phyloP scores from a whole-genome alignment of 2,888 invertebrate genomes.

The Clusia tigrina region DNA sequence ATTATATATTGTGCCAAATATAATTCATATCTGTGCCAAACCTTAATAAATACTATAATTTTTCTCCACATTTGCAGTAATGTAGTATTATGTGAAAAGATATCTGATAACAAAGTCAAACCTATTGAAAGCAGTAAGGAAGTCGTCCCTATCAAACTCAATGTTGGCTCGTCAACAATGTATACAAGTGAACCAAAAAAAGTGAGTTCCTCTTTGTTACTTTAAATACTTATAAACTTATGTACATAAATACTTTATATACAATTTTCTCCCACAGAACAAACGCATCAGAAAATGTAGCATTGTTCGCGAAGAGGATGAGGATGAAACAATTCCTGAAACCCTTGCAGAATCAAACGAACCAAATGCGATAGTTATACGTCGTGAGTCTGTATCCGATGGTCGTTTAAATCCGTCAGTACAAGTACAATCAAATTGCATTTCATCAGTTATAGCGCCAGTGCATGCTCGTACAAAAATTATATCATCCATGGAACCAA shows the following conservation, averaged over 20 bases:
- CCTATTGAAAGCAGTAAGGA: conserved; percentile 50
- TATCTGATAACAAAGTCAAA: conserved; percentile 42
- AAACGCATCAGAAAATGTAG: conserved; percentile 84
- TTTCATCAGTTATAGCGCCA: conserved; percentile 62
- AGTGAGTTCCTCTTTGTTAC: too few relatives aligned
- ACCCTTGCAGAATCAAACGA: conserved; percentile 68
- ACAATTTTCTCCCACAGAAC: conserved; percentile 43
- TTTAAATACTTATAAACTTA: background rate
- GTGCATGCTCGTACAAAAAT: conserved; percentile 69
- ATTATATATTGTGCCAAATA: too few relatives aligned
- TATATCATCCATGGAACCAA: conserved; percentile 53
- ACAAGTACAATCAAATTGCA: conserved; percentile 66
- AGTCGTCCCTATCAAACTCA: conserved; percentile 55
- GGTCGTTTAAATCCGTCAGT: conserved; percentile 77
- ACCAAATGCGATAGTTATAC: conserved; percentile 67
- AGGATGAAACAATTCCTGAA: conserved; percentile 77
- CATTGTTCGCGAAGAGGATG: conserved; percentile 92
- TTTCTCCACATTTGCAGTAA: background rate
- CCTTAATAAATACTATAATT: too few relatives aligned
- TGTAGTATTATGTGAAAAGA: conserved; percentile 26
- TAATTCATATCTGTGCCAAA: too few relatives aligned
- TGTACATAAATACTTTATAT: background rate
- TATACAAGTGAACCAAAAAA: conserved; percentile 45
- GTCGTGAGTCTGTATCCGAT: conserved; percentile 81
- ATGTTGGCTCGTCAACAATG: conserved; percentile 52